Percentiles rank a stretch among this genome's conserved stretches.
Conservation (phyloP, 2,797 vertebrate genomes). For the Catamblyrhynchus diadema region DNA sequence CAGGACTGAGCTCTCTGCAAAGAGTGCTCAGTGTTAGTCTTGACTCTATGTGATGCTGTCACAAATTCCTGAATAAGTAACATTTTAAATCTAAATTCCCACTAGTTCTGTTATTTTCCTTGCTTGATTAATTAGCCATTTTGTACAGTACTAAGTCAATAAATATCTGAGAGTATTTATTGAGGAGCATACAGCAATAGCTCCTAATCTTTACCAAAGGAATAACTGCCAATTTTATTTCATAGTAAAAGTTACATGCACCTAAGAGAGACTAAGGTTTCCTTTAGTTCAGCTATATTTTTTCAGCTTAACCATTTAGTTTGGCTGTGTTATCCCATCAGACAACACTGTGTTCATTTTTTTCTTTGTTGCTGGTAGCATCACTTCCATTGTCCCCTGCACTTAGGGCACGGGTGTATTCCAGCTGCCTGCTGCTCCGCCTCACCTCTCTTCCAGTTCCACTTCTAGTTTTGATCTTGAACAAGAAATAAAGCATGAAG, state of each 20-base stretch:
- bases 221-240: neutral
- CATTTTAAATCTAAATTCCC: neutral
- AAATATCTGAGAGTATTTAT: neutral
- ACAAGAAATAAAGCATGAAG: neutral
- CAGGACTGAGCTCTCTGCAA: neutral
- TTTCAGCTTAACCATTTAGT: neutral
- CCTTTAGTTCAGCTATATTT: neutral
- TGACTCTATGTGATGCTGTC: neutral
- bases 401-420: neutral
- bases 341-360: neutral
- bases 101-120: neutral
- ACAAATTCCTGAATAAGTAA: neutral
- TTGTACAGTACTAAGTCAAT: neutral
- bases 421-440: rapidly evolving
- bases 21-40: neutral
- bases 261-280: neutral
- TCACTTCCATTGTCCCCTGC: neutral
- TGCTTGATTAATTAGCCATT: neutral
- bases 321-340: neutral
- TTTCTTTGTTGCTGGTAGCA: neutral
- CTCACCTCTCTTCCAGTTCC: neutral
- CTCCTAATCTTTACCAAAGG: neutral
- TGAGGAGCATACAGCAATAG: neutral
- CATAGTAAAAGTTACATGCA: neutral
- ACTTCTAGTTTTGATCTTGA: neutral